Percentiles rank a stretch among this genome's conserved stretches.
Evolutionary conservation across 2,797 vertebrate genomes (phyloP).

Genomic region (Anguilla megastoma): DNA sequence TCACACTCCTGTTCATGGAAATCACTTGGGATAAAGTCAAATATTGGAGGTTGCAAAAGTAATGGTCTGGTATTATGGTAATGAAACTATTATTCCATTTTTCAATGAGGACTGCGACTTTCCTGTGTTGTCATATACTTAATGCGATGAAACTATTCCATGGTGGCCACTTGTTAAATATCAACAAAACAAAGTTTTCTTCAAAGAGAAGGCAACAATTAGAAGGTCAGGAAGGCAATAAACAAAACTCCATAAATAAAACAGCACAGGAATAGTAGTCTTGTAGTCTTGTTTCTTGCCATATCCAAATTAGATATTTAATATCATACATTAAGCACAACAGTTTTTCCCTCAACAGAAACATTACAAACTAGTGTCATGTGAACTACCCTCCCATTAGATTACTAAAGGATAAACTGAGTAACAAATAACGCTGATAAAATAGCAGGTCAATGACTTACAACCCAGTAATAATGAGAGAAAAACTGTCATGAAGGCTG

Average conservation of each 20-base stretch:
- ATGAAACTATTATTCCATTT: background rate
- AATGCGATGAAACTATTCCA: background rate
- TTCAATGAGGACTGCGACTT: background rate
- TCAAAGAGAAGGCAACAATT: background rate
- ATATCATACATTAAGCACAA: background rate
- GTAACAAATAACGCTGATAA: background rate
- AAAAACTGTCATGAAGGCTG: background rate
- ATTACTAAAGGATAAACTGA: background rate
- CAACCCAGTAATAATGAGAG: background rate
- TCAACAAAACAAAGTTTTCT: background rate
- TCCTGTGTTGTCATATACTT: background rate
- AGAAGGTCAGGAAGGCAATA: background rate
- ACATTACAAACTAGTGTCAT: background rate
- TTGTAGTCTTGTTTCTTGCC: background rate
- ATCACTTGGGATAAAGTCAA: background rate
- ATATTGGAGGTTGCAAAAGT: background rate
- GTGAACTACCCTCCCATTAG: background rate
- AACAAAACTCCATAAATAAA: background rate
- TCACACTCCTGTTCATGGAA: background rate
- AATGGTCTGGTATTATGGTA: background rate
- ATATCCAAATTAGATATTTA: background rate
- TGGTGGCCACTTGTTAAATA: background rate
- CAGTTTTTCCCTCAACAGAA: background rate
- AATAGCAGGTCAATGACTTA: conserved; percentile 1
- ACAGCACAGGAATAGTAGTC: background rate